Conservation (phyloP, 2,113 vertebrate species). For the Saccopteryx leptura region DNA sequence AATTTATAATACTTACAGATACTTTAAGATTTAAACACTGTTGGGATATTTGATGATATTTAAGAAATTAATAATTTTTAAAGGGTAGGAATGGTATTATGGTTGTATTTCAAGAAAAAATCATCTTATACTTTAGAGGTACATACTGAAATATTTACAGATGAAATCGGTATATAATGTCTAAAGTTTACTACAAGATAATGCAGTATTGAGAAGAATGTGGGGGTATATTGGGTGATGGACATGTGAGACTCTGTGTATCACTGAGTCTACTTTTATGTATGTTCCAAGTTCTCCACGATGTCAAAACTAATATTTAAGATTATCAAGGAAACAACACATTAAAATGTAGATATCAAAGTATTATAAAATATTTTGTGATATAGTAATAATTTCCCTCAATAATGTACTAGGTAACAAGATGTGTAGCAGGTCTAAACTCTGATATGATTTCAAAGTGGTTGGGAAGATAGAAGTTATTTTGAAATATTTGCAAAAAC, state of each 20-base stretch:
- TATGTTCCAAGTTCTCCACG: not conserved
- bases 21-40: not conserved
- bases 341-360: not conserved
- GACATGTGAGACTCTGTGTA: not conserved
- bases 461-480: not conserved
- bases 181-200: not conserved
- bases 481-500: not conserved
- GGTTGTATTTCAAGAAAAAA: not conserved
- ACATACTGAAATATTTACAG: not conserved
- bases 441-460: not conserved
- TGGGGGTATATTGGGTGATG: not conserved
- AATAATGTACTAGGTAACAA: not conserved
- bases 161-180: not conserved
- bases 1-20: not conserved
- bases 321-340: not conserved
- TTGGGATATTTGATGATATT: not conserved
- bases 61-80: not conserved
- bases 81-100: not conserved
- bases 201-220: not conserved
- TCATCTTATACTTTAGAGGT: not conserved
- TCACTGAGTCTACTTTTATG: not conserved
- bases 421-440: not conserved
- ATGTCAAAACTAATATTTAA: not conserved
- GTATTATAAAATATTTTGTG: not conserved
- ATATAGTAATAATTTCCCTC: not conserved